A percentile compares a stretch with the other conserved stretches of the same genome.
Conservation (phyloP, 2,888 invertebrate genomes). For the Antheraea assamensis region DNA sequence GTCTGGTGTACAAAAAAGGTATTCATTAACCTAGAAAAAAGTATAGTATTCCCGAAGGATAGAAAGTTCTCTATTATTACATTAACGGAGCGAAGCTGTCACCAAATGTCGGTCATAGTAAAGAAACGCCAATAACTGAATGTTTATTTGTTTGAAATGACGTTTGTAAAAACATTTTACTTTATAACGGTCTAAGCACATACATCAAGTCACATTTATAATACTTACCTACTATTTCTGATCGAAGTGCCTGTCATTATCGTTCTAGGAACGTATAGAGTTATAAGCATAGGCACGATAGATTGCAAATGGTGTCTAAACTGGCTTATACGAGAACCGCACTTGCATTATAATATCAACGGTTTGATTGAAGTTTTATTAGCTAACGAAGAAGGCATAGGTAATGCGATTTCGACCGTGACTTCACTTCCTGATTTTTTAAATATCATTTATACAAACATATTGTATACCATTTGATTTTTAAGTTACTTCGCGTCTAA, state of each 20-base stretch:
- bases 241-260: conserved; percentile 2
- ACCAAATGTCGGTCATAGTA: too few species aligned
- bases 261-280: conserved; percentile 17
- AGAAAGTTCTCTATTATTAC: too few species aligned
- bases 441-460: conserved; percentile 24
- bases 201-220: background rate
- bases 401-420: conserved; percentile 63
- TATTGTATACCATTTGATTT: background rate
- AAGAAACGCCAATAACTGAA: too few species aligned
- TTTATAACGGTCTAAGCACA: background rate
- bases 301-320: conserved; percentile 65
- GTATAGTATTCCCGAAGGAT: too few species aligned
- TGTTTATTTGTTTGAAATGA: too few species aligned
- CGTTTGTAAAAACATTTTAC: too few species aligned
- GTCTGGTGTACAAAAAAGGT: too few species aligned
- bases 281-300: conserved; percentile 36
- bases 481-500: too few species aligned
- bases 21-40: too few species aligned
- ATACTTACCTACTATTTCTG: conserved; percentile 6
- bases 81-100: too few species aligned
- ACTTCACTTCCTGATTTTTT: conserved; percentile 70
- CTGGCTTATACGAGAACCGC: conserved; percentile 58
- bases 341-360: conserved; percentile 71
- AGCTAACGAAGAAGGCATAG: conserved; percentile 73
- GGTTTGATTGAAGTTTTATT: conserved; percentile 78